These are phyloP conservation scores for Chaetops frenatus DNA, from an alignment of 2,113 vertebrate genomes.

Conservation along the genomic window DNA sequence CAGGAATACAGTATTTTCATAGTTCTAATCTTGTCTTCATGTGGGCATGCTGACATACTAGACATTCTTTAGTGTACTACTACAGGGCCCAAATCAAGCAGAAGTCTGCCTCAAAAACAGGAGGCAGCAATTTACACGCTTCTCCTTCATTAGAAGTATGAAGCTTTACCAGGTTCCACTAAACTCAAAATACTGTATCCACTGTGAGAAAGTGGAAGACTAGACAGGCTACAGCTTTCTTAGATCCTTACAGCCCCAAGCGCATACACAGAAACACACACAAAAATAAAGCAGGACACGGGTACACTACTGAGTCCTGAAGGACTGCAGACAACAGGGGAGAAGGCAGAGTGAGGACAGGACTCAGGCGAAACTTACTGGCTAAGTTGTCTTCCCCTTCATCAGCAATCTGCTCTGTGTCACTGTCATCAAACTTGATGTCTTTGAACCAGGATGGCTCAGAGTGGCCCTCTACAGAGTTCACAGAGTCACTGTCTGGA, in stretches of 20 bases:
- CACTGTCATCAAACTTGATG: conserved; percentile 99
- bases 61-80: background rate
- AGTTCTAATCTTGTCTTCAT: background rate
- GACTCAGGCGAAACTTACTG: conserved; percentile 75
- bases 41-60: background rate
- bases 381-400: conserved; percentile 86
- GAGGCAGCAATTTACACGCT: background rate
- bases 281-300: conserved; percentile 15
- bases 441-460: conserved; percentile 99
- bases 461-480: conserved; percentile 95
- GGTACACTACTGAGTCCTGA: background rate
- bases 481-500: conserved; percentile 95
- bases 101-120: background rate
- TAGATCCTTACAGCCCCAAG: background rate
- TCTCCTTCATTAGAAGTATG: background rate
- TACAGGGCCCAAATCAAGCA: background rate
- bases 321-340: background rate
- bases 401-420: conserved; percentile 91
- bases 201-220: background rate
- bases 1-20: conserved; percentile 72
- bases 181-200: conserved; percentile 59
- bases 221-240: background rate
- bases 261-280: background rate
- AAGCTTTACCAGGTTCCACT: background rate
- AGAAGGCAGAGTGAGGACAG: background rate